phyloP scores from a whole-genome alignment of 1,140 invertebrate genomes.

The Platorchestia sp. region DNA sequence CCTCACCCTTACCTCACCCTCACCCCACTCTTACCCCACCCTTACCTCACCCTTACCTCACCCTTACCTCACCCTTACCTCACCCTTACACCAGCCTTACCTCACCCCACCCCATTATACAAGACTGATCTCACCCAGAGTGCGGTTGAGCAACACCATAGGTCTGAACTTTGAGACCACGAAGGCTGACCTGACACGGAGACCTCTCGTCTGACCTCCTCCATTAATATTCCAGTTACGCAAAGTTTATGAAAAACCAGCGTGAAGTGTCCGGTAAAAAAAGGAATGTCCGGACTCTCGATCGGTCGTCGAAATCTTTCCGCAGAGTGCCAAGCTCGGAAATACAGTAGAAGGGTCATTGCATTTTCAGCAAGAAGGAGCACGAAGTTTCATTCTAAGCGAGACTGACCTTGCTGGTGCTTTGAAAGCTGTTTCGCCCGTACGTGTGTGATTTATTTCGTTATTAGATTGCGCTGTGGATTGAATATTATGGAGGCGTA shows the following conservation, averaged over 20 bases:
- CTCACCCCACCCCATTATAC: too few species aligned
- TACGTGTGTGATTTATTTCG: neutral
- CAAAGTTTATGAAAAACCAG: neutral
- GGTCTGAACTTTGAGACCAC: neutral
- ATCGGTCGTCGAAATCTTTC: neutral
- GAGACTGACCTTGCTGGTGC: neutral
- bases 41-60: neutral
- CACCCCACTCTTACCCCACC: too few species aligned
- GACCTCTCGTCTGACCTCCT: neutral
- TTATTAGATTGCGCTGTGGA: neutral
- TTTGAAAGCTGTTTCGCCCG: neutral
- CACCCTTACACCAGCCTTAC: neutral
- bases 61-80: neutral
- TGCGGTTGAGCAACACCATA: neutral
- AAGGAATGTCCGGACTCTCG: neutral
- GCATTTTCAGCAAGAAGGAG: too few species aligned
- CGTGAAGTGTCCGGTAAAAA: neutral
- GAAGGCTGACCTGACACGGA: neutral
- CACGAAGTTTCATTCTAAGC: neutral
- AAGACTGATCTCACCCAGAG: neutral
- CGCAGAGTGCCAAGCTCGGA: neutral
- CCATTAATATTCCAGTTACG: constrained; percentile 24
- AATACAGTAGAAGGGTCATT: neutral
- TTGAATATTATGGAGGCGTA: too few species aligned
- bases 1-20: too few species aligned